Base-by-base conservation (phyloP, 2,113 vertebrate genomes). In the Condylura cristata region DNA sequence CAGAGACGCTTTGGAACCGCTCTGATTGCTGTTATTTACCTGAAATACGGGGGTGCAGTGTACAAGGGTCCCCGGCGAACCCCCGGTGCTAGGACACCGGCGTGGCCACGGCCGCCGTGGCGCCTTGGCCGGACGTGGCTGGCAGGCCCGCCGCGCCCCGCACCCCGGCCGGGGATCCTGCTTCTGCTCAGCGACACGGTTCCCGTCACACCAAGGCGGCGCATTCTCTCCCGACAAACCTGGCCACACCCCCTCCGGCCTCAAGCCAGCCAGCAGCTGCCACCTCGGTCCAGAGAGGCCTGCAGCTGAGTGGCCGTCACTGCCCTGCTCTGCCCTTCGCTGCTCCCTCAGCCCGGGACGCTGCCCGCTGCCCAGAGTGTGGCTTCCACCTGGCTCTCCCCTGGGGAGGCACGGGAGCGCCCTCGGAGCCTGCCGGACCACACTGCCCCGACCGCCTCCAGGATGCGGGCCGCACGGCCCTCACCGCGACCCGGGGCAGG, bases 61-160 rank as follows among this genome's bases (percentile, higher is more conserved):
- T 7, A 26, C 56, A 60, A 60, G 56, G 2, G 56, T 24, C 48
- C 48, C 48, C 48, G 3, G 2, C 2, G 48, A 16, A 17, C 14
- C 48, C 3, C 14, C 48, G 48, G 48, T 17, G 48, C 5, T 17
- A 17, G 48, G 3, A 5, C 48, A 4, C 48, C 48, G 14, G 48
- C 1, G 3, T 1, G 34, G 32, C 30, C 2, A 32, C 4, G n/a
- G 32, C 63, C 32, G 34, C 51, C n/a, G 60, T 0, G 11, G 30
- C 18, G 41, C 51, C 34, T 11, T 17, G 12, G 18, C 89, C 41
- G 86, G 75, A 37, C 48, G 16, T 41, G 20, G 58, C 46, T 48
- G 46, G 13, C 46, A 2, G 46, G 46, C 46, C 46, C 11, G 10
- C 46, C 46, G 46, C 46, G 2, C 46, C 13, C 7, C 46, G 13